Base-by-base conservation (phyloP, 1,140 invertebrate species). In the Drosophila serrata region DNA sequence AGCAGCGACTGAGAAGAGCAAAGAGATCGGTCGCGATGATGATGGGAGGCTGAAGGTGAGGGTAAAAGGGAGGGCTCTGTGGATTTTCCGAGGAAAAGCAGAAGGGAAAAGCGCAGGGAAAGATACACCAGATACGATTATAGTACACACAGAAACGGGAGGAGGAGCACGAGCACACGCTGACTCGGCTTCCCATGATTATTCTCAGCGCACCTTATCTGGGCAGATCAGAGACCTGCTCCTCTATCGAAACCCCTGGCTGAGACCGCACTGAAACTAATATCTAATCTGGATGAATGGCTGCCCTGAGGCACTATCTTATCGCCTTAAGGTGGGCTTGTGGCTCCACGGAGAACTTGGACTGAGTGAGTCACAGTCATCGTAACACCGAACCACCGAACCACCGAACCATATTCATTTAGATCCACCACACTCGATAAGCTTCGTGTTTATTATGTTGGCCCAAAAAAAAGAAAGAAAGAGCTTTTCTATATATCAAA, bases 241-340 rank as follows among this genome's bases (percentile, higher is more conserved):
- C 59, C 59, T 58, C 59, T 29, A 62, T 62, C 22, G 59, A 45
- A 65, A 49, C 51, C 48, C 70, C 35, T 63, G 70, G 69, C 56
- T 74, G 48, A 70, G 69, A 35, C 45, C 57, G 40, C 40, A 45
- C 48, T 78, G 70, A 56, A 73, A 65, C 77, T 73, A 85, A 74
- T 77, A 85, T 85, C 81, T 85, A 85, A 86, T 86, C 82, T 86
- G 53, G 73, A 45, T 59, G 55, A 63, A 56, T 37, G 62, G 12
- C 35, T 29, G 33, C 27, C 48, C 61, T 33, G 74, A 58, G 24
- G 15, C 22, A 27, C 61, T 86, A 86, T 86, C 82, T 86, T 86
- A 86, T 86, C 82, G 79, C 82, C 75, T 79, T 87, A 86, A 86
- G 82, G 82, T 86, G 82, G 85, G 82, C 82, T 86, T 86, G 82